Conservation (phyloP, 2,888 invertebrate genomes). For the Gymnoscelis rufifasciata region DNA sequence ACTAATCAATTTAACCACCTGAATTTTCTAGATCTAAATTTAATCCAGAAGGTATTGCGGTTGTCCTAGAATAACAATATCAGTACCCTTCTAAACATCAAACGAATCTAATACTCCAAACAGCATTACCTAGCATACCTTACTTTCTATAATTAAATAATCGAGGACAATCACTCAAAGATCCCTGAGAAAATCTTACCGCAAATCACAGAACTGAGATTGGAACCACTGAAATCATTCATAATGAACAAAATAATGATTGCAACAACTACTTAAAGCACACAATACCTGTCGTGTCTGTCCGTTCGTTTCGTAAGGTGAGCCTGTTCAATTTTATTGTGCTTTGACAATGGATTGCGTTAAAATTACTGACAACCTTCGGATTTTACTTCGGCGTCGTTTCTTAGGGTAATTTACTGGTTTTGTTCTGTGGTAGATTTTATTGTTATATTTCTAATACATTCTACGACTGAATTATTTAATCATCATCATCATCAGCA, state of each 20-base stretch:
- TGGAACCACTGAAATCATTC: slow-evolving; percentile 12
- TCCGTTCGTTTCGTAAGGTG: slow-evolving; percentile 24
- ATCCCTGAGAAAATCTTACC: not conserved
- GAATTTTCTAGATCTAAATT: too few species aligned
- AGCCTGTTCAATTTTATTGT: slow-evolving; percentile 34
- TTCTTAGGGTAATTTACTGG: slow-evolving; percentile 6
- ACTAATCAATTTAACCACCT: too few species aligned
- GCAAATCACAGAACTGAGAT: slow-evolving; percentile 3
- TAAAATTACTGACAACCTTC: slow-evolving; percentile 27
- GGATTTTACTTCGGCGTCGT: slow-evolving; percentile 17
- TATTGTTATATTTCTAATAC: too few species aligned
- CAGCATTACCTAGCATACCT: too few species aligned
- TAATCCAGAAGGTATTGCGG: too few species aligned
- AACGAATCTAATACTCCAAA: too few species aligned
- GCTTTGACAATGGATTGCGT: slow-evolving; percentile 44
- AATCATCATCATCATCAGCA: too few species aligned
- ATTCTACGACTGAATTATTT: too few species aligned
- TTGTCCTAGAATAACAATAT: too few species aligned
- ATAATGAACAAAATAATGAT: slow-evolving; percentile 17
- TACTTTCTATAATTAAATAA: not conserved
- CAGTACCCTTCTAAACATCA: too few species aligned
- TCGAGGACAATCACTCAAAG: not conserved
- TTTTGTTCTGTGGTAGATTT: too few species aligned
- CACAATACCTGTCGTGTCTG: slow-evolving; percentile 25
- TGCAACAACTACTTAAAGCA: slow-evolving; percentile 20